Evolutionary conservation across 2,797 vertebrate species (phyloP), one percentile per base, ranked within the genome.

Genomic region (Enteromius radiatus): DNA sequence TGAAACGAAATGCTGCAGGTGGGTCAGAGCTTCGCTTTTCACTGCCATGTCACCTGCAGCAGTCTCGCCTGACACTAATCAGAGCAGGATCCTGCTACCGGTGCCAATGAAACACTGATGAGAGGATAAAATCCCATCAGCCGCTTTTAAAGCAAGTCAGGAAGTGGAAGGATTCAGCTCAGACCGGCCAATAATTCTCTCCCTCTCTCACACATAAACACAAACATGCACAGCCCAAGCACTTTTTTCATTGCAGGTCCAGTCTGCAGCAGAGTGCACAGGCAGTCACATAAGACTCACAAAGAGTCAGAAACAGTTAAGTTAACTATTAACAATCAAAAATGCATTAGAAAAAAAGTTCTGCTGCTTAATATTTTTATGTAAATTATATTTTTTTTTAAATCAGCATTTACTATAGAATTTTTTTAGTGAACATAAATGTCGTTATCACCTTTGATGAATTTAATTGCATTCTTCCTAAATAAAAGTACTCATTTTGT

Each of bases 21-120:
- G 68, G 81, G 26, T 26, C 49, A 79, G 28, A 63, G 78, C 71
- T 41, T n/a, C 17, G 36, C 69, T 81, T 73, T 75, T 28, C 31
- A 41, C 70, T 65, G 69, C 56, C 31, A 26, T 78, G 68, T 47
- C 78, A 78, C 75, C 69, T 70, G 61, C 54, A 52, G 56, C 80
- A 64, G 23, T 85, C 69, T 81, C 63, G 1, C 63, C 78, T 85
- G 81, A 87, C 31, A 31, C 43, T 81, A 84, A 85, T 80, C 47
- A 75, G 21, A 19, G 71, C 52, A 54, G 21, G n/a, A 85, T 76
- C 78, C 31, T 67, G 71, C 54, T 47, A 47, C n/a, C 56, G 41
- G n/a, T n/a, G 36, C 28, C 81, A 61, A 76, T 54, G 3, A 79
- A 78, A 33, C 26, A 77, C 33, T 14, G 61, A 76, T 7, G 15